Conservation (phyloP, 2,797 vertebrate genomes). For the Valencia hispanica region DNA sequence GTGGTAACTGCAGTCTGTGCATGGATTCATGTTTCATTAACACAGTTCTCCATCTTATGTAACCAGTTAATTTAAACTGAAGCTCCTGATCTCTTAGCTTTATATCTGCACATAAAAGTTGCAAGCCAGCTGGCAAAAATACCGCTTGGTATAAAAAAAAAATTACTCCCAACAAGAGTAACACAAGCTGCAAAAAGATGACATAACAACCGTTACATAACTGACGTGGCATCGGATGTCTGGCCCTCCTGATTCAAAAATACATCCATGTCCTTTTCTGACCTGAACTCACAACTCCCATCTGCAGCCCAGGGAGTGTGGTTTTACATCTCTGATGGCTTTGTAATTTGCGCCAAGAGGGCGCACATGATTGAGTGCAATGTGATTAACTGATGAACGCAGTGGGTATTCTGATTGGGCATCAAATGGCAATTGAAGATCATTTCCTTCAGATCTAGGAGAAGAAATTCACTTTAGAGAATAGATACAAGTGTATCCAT, state of each 20-base stretch:
- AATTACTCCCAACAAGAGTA: slow-evolving; percentile 57
- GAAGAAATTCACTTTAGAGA: slow-evolving; percentile 13
- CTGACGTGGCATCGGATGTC: slow-evolving; percentile 51
- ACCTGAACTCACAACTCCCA: slow-evolving; percentile 43
- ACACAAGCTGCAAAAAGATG: slow-evolving; percentile 64
- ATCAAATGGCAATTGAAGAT: slow-evolving; percentile 52
- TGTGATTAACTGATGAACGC: slow-evolving; percentile 66
- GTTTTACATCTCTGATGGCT: slow-evolving; percentile 55
- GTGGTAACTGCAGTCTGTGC: slow-evolving; percentile 1
- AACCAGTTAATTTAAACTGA: slow-evolving; percentile 64
- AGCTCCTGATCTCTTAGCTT: slow-evolving; percentile 55
- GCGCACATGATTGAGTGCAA: slow-evolving; percentile 52
- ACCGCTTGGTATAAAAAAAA: slow-evolving; percentile 48
- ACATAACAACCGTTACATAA: slow-evolving; percentile 76
- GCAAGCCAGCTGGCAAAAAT: slow-evolving; percentile 72
- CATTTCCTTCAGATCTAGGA: slow-evolving; percentile 11
- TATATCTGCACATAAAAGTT: slow-evolving; percentile 65
- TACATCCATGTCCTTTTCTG: slow-evolving; percentile 42
- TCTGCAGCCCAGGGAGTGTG: slow-evolving; percentile 23
- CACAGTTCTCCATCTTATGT: slow-evolving; percentile 58
- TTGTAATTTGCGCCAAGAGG: slow-evolving; percentile 59
- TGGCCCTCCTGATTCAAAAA: slow-evolving; percentile 53
- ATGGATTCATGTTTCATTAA: slow-evolving; percentile 53
- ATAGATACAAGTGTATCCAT: background rate
- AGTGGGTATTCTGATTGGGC: slow-evolving; percentile 64